These are phyloP conservation scores for Heliothis peltigera DNA, from an alignment of 2,888 invertebrate species.

Conservation along the genomic window DNA sequence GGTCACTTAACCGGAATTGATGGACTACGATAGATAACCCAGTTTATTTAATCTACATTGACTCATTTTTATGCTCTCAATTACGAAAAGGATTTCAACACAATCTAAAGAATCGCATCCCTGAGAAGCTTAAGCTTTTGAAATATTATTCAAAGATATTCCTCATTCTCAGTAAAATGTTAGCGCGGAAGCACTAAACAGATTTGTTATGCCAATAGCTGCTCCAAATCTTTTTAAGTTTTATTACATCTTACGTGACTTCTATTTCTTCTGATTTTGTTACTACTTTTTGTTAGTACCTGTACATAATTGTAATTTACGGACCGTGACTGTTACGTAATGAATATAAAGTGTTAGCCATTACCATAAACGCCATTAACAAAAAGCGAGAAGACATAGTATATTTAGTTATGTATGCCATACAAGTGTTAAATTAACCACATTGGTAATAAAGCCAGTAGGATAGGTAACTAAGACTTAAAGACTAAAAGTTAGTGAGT, in stretches of 20 bases:
- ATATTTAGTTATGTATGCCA: not conserved
- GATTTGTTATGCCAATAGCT: constrained; percentile 53
- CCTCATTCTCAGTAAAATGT: constrained; percentile 36
- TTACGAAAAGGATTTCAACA: constrained; percentile 22
- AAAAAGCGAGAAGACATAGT: constrained; percentile 32
- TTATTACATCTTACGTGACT: constrained; percentile 62
- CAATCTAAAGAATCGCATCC: constrained; percentile 31
- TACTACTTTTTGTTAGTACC: constrained; percentile 43
- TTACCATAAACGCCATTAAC: constrained; percentile 42
- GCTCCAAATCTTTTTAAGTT: constrained; percentile 53
- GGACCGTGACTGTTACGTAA: constrained; percentile 51
- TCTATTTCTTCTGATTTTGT: constrained; percentile 43
- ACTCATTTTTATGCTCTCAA: constrained; percentile 3
- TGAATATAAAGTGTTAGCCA: constrained; percentile 34
- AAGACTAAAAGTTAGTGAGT: not conserved
- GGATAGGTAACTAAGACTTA: not conserved
- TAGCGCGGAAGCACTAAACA: constrained; percentile 34
- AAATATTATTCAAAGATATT: constrained; percentile 44
- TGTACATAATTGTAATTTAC: constrained; percentile 45
- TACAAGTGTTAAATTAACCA: not conserved
- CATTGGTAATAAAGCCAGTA: not conserved
- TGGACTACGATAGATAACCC: constrained; percentile 25
- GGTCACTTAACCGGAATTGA: constrained; percentile 37
- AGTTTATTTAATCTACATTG: constrained; percentile 15
- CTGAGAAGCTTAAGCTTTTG: constrained; percentile 49